Base-by-base conservation (phyloP, 2,797 vertebrate genomes). In the Podargus strigoides region DNA sequence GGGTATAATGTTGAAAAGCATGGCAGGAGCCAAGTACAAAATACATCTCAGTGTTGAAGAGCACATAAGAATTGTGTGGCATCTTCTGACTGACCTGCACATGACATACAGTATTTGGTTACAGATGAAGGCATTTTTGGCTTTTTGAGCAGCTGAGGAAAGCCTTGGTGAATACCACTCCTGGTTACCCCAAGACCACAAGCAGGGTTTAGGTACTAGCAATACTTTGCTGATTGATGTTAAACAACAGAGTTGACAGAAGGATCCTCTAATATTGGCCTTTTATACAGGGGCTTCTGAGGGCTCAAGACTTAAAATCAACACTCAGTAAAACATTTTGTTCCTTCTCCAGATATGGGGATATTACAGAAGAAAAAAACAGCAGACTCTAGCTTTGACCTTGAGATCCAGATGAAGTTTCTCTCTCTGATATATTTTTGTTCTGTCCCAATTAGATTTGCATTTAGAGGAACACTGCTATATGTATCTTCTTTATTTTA, bases 51-150 rank as follows among this genome's bases (percentile, higher is more conserved):
- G 11, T 76, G 42, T 36, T 72, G 68, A 77, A 78, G 21, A 3
- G 7, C 14, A 39, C 0, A 0, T 27, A 63, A 32, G 7, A 68
- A 12, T 37, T 64, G 14, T 60, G 44, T 60, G 41, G 53, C 49
- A 62, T 75, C 60, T 93, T 74, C 79, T 77, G 58, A 41, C 49
- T 74, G 41, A 53, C 42, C 30, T 87, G 49, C 18, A 26, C 7
- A 15, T 47, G 87, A 42, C 34, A 41, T 37, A 26, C 2, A 52
- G 24, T n/a, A 14, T 63, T 80, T 80, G 28, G 10, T 46, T 80
- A 28, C 37, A 68, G 68, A 72, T 18, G 1, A 10, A 37, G 36
- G 22, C 1, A 1, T 28, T 85, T 74, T 60, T 9, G 16, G 5
- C 36, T 42, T 26, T 87, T 62, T 60, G 46, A 56, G 64, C 46